phyloP scores from a whole-genome alignment of 2,888 invertebrate species.

The Julus scandinavius region DNA sequence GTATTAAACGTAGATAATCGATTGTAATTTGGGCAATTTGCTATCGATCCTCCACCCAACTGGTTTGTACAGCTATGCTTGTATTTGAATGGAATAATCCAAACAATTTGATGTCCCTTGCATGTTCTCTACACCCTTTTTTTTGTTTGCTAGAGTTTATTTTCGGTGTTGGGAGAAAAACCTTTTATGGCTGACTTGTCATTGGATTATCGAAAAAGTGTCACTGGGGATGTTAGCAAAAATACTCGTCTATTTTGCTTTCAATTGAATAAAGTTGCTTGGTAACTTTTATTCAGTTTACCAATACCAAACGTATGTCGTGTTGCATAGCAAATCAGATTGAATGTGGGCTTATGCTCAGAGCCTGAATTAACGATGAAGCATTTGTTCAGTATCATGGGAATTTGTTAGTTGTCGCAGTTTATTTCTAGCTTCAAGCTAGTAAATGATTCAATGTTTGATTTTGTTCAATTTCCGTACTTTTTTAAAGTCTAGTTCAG shows the following conservation, averaged over 20 bases:
- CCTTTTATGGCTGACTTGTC: slow-evolving; percentile 14
- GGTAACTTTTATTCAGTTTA: not conserved
- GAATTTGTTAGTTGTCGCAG: not conserved
- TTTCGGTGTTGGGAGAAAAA: not conserved
- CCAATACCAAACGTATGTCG: not conserved
- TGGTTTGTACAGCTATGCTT: not conserved
- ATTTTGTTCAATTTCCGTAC: too few relatives aligned
- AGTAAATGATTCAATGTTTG: too few relatives aligned
- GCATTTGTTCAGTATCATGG: not conserved
- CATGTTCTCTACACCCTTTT: not conserved
- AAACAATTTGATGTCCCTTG: not conserved
- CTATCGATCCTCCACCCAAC: slow-evolving; percentile 12
- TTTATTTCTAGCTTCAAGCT: not conserved
- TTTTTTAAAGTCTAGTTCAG: too few relatives aligned
- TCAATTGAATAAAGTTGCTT: not conserved
- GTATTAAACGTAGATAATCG: slow-evolving; percentile 19
- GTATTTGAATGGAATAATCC: slow-evolving; percentile 16
- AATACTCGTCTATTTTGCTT: not conserved
- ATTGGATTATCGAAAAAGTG: slow-evolving; percentile 32
- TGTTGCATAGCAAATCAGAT: not conserved
- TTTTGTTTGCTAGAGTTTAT: not conserved
- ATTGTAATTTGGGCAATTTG: slow-evolving; percentile 35
- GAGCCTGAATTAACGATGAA: not conserved
- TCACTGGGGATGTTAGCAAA: not conserved
- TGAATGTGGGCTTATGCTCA: not conserved